A percentile compares a stretch with the other conserved stretches of the same genome.
phyloP scores from a whole-genome alignment of 2,888 invertebrate genomes.

The Perizoma flavofasciatum region DNA sequence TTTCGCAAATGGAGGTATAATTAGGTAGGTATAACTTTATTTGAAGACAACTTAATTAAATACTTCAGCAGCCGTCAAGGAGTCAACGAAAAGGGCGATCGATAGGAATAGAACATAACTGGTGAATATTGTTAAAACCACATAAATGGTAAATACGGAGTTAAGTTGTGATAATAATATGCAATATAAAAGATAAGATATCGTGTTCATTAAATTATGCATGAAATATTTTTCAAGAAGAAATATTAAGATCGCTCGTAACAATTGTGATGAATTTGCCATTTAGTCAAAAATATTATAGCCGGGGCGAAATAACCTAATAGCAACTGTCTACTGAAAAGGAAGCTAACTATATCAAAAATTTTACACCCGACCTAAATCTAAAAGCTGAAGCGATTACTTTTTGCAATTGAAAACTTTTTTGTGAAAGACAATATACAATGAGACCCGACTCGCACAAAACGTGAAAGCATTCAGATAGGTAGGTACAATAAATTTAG shows the following conservation, averaged over 20 bases:
- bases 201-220: slow-evolving; percentile 45
- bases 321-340: slow-evolving; percentile 53
- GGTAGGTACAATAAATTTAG: slow-evolving; percentile 32
- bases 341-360: slow-evolving; percentile 49
- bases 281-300: slow-evolving; percentile 74
- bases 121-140: slow-evolving; percentile 56
- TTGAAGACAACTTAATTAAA: slow-evolving; percentile 27
- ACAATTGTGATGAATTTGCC: slow-evolving; percentile 83
- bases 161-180: slow-evolving; percentile 26
- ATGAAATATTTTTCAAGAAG: slow-evolving; percentile 44
- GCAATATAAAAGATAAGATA: slow-evolving; percentile 40
- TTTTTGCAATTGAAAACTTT: neutral
- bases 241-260: slow-evolving; percentile 65
- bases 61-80: slow-evolving; percentile 56
- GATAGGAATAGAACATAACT: slow-evolving; percentile 48
- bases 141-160: slow-evolving; percentile 35
- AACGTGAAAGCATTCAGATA: slow-evolving; percentile 45
- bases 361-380: slow-evolving; percentile 51
- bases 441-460: slow-evolving; percentile 21
- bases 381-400: slow-evolving; percentile 56
- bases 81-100: slow-evolving; percentile 53
- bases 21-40: slow-evolving; percentile 7
- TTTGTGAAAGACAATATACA: slow-evolving; percentile 25
- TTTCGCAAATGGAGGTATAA: neutral
- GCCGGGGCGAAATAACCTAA: slow-evolving; percentile 38